Base-by-base conservation (phyloP, 2,113 vertebrate species). In the Hystrix brachyura region DNA sequence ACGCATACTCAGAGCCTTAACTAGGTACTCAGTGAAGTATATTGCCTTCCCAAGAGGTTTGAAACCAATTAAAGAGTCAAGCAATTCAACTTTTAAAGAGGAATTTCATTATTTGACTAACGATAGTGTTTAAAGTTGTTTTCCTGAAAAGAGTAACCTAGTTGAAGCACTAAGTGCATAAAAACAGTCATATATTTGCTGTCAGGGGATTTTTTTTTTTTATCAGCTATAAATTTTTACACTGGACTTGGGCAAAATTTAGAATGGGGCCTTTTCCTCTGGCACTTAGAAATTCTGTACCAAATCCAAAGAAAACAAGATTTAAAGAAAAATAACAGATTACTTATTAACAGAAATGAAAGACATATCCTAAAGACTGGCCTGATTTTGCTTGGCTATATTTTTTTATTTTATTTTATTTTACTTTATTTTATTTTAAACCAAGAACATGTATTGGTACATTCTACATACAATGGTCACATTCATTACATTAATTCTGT, bases 71-170 rank as follows among this genome's bases (percentile, higher is more conserved):
- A 48, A 55, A 46, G 6, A 4, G 60, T 87, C 19, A 95, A 87
- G 4, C 38, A 86, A 72, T 69, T 92, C 51, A 59, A 53, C 82
- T 51, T 78, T 64, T 32, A 64, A 78, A 90, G 57, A 51, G 34
- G 7, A 67, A 43, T 64, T 72, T 79, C 15, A 78, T 93, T 85
- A 72, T 64, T 90, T 94, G 83, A 59, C 57, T 83, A 21, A 92
- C 0, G 48, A 7, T 11, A 88, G 1, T 85, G 32, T 82, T 88
- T 21, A 79, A n/a, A 46, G 5, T 81, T 91, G 92, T 79, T 59
- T 0, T 92, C 9, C 79, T 91, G 43, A 12, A 1, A 82, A 27
- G 57, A 76, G 14, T 86, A 25, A 59, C 38, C 17, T 76, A 88
- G 15, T 88, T 65, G 76, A 69, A n/a, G 27, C 67, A 74, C 34